Percentiles rank a stretch among this genome's conserved stretches.
Conservation (phyloP, 2,797 vertebrate genomes). For the Aeoliscus strigatus region DNA sequence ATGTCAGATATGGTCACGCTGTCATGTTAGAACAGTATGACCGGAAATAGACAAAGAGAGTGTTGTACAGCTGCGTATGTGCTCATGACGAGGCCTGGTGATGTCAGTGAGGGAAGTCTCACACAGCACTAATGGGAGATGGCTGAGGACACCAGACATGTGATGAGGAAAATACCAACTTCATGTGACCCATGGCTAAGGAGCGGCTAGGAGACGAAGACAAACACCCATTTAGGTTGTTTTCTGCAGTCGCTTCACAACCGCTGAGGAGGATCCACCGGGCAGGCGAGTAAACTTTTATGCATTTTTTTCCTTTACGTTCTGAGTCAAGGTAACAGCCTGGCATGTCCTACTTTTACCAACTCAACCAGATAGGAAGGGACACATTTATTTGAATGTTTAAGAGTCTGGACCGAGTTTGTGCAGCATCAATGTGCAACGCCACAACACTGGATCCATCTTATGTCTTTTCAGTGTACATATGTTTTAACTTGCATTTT, state of each 20-base stretch:
- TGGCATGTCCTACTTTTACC: too few relatives aligned
- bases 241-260: slow-evolving; percentile 39
- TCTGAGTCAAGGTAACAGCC: too few relatives aligned
- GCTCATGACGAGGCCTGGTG: slow-evolving; percentile 34
- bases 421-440: too few relatives aligned
- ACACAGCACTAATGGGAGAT: slow-evolving; percentile 42
- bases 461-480: too few relatives aligned
- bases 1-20: not conserved
- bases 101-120: slow-evolving; percentile 37
- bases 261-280: slow-evolving; percentile 21
- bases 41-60: slow-evolving; percentile 16
- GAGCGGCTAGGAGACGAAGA: slow-evolving; percentile 54
- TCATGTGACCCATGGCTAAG: slow-evolving; percentile 78
- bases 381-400: too few relatives aligned
- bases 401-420: too few relatives aligned
- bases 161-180: slow-evolving; percentile 70
- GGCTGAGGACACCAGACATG: slow-evolving; percentile 63
- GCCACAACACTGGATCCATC: too few relatives aligned
- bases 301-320: not conserved
- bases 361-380: too few relatives aligned
- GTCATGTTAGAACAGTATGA: not conserved
- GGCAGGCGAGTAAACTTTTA: slow-evolving; percentile 52
- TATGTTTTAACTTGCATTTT: too few relatives aligned
- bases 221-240: slow-evolving; percentile 66
- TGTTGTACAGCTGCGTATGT: slow-evolving; percentile 6